These are phyloP conservation scores for Geotria australis DNA, from an alignment of 2,797 vertebrate species.

Conservation along the genomic window DNA sequence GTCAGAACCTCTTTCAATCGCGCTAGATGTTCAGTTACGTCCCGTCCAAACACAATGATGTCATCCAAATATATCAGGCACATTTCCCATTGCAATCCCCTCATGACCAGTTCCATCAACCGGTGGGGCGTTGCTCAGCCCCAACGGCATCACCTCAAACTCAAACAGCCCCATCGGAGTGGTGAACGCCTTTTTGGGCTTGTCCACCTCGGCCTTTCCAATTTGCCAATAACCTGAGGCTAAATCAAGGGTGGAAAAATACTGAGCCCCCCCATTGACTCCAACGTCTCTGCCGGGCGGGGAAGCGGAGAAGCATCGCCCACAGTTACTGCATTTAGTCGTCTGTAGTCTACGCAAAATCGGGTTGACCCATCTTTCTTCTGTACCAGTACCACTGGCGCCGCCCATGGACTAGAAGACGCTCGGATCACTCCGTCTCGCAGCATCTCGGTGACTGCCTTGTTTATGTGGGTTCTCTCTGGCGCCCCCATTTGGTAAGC, in stretches of 20 bases:
- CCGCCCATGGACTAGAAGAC: slow-evolving; percentile 1
- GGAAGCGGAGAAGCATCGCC: background rate
- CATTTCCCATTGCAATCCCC: too few relatives aligned
- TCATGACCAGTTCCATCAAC: too few relatives aligned
- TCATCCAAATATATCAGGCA: too few relatives aligned
- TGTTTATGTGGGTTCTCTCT: background rate
- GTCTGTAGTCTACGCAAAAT: background rate
- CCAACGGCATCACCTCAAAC: background rate
- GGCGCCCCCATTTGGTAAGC: background rate
- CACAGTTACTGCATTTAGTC: background rate
- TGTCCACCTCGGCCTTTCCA: background rate
- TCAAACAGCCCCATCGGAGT: background rate
- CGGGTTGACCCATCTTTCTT: slow-evolving; percentile 1
- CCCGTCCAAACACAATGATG: too few relatives aligned
- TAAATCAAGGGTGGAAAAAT: background rate
- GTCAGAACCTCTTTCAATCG: too few relatives aligned
- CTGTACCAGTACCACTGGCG: background rate
- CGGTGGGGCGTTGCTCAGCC: too few relatives aligned
- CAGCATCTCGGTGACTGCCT: slow-evolving; percentile 1
- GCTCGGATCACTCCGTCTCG: slow-evolving; percentile 1
- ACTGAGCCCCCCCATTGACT: background rate
- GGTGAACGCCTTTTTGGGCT: background rate
- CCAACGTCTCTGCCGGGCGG: background rate
- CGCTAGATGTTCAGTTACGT: too few relatives aligned
- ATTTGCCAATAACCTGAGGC: background rate